phyloP scores from a whole-genome alignment of 2,888 invertebrate species.

The Dusona sp. region DNA sequence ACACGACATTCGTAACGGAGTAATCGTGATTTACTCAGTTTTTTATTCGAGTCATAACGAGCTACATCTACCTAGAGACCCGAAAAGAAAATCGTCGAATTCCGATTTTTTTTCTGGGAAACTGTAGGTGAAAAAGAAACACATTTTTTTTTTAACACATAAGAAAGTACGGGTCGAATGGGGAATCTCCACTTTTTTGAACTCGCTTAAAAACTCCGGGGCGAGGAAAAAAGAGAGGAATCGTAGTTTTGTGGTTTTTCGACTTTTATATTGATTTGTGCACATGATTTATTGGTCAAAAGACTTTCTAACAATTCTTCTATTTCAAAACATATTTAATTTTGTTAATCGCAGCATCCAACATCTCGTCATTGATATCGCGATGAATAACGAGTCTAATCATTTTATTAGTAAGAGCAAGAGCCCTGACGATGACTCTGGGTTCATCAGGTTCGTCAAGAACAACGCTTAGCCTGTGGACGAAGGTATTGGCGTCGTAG shows the following conservation, averaged over 20 bases:
- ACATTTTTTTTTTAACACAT: too few relatives aligned
- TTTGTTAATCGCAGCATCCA: constrained; percentile 90
- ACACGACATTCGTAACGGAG: too few relatives aligned
- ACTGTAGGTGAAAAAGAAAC: too few relatives aligned
- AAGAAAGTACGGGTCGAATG: background rate
- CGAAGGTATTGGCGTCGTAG: constrained; percentile 86
- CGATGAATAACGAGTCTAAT: constrained; percentile 90
- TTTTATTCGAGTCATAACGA: too few relatives aligned
- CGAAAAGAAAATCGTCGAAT: too few relatives aligned
- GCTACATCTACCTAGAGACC: too few relatives aligned
- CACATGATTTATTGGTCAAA: background rate
- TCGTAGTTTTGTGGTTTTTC: background rate
- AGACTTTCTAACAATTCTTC: constrained; percentile 83
- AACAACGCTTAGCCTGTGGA: constrained; percentile 85
- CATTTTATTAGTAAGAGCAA: constrained; percentile 87
- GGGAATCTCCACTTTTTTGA: background rate
- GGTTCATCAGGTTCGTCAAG: constrained; percentile 85
- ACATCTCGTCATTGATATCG: constrained; percentile 89
- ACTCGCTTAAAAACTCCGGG: background rate
- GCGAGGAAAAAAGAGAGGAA: background rate
- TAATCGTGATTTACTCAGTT: too few relatives aligned
- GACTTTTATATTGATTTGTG: background rate
- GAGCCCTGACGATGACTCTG: constrained; percentile 87
- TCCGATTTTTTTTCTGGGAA: too few relatives aligned
- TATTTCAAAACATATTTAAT: constrained; percentile 89